Conservation (phyloP, 35 echinoderm and acorn worm species). For the Apostichopus parvimensis region DNA sequence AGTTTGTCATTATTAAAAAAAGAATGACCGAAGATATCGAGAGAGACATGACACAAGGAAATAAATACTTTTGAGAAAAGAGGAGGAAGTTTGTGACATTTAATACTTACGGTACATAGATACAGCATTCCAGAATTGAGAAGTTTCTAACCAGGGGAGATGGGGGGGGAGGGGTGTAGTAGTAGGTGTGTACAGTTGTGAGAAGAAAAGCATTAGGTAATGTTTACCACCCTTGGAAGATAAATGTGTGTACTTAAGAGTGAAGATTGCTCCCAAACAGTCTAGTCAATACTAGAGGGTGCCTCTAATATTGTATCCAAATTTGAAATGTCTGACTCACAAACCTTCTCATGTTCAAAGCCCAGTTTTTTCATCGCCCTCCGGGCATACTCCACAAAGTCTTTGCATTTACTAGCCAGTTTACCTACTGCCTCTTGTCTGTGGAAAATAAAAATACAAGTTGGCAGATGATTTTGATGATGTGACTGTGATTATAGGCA, state of each 20-base stretch:
- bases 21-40: too few relatives aligned
- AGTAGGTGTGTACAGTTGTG: neutral
- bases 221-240: too few relatives aligned
- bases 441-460: neutral
- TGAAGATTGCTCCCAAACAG: neutral
- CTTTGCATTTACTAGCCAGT: slow-evolving; percentile 77
- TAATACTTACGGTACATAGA: too few relatives aligned
- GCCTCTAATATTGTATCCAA: neutral
- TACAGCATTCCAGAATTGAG: too few relatives aligned
- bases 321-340: neutral
- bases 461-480: neutral
- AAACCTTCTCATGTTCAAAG: slow-evolving; percentile 80
- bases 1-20: too few relatives aligned
- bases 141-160: neutral
- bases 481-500: neutral
- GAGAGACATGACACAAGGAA: too few relatives aligned
- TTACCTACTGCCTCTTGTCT: slow-evolving; percentile 73
- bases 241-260: too few relatives aligned
- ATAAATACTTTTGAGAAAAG: too few relatives aligned
- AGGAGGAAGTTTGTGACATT: too few relatives aligned
- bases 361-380: slow-evolving; percentile 77
- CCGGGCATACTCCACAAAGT: slow-evolving; percentile 85
- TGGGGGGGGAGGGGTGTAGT: neutral
- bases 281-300: too few relatives aligned
- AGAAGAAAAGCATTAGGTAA: too few relatives aligned